Base-by-base conservation (phyloP, 2,888 invertebrate species). In the Mechanitis messenoides region DNA sequence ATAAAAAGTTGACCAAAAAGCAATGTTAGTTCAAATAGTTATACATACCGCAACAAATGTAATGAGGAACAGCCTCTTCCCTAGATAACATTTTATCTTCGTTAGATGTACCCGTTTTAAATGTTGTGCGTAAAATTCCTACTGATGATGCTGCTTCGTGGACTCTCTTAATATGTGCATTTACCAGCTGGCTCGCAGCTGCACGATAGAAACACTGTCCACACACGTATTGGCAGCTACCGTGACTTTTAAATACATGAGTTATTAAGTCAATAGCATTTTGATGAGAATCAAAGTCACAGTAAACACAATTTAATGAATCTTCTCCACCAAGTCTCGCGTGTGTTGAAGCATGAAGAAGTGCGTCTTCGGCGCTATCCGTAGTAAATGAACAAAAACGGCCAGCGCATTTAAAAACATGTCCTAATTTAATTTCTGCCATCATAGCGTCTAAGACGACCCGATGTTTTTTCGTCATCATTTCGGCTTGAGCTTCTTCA, bases 121-220 rank as follows among this genome's bases (percentile, higher is more conserved):
- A 58, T 2, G 77, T 73, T 2, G 75, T 68, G 47, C 73, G 73
- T 38, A 81, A 72, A 53, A 84, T 74, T 56, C 59, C 72, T 66
- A 63, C 72, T 45, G 56, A 68, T 45, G 56, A 55, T 0, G 71
- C 66, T 7, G 63, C 67, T 0, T 73, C 72, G 42, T 91, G 91
- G 3, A 76, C 73, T 20, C 82, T 74, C 12, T 75, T 68, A 53
- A 92, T 91, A 77, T 95, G 95, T 4, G 92, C 81, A 28, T 90
- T 85, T 0, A 94, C 93, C 56, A 93, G 91, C 60, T 92, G 92
- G 56, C 90, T 88, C 0, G 91, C 84, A 1, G 91, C 81, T 0
- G 93, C 92, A 56, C 95, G 85, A 76, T 94, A 95, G 72, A 94
- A 92, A 73, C 95, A 95, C 68, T 91, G 88, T 3, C 83, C 84